Base-by-base conservation (phyloP, 2,888 invertebrate species). In the Anoncus sp. region DNA sequence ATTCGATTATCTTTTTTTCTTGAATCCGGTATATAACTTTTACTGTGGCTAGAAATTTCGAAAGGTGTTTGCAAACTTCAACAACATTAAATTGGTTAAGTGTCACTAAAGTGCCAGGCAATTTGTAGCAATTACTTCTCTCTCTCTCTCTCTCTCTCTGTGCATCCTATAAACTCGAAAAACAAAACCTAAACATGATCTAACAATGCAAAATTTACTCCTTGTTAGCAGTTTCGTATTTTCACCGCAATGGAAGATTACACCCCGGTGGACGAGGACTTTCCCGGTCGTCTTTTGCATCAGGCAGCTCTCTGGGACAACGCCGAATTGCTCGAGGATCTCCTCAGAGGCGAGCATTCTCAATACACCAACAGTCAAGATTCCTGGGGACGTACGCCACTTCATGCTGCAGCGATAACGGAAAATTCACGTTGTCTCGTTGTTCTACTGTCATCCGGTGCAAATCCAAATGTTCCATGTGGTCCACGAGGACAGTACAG, bases 241-340 rank as follows among this genome's bases (percentile, higher is more conserved):
- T 31, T 31, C 31, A 7, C 31, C 31, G 31, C 31, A 31, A 93
- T 93, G 93, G 92, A 95, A 92, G 95, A 95, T 91, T 93, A 95
- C 72, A 95, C 95, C n/a, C 95, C 95, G n/a, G 95, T 96, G 85
- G 96, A 96, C 85, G 96, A 96, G 87, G 94, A 96, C 89, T 96
- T 96, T 89, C 95, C 95, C 79, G 96, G 96, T 5, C 94, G 96
- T 63, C 91, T 96, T 60, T 91, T 96, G 72, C 96, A 96, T 85
- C 96, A 96, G 95, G 97, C 97, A 14, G 97, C 97, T 0, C 90
- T 97, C 16, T 97, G 97, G 97, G 97, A 97, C 90, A 97, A 97
- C 88, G 94, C 95, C 18, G 97, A 97, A 87, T 92, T 98, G 1
- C 92, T 97, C n/a, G 94, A 95, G 86, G 97, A 97, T 91, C 92